Evolutionary conservation across 2,888 invertebrate species (phyloP).

Genomic region (Acrobasis consociella): DNA sequence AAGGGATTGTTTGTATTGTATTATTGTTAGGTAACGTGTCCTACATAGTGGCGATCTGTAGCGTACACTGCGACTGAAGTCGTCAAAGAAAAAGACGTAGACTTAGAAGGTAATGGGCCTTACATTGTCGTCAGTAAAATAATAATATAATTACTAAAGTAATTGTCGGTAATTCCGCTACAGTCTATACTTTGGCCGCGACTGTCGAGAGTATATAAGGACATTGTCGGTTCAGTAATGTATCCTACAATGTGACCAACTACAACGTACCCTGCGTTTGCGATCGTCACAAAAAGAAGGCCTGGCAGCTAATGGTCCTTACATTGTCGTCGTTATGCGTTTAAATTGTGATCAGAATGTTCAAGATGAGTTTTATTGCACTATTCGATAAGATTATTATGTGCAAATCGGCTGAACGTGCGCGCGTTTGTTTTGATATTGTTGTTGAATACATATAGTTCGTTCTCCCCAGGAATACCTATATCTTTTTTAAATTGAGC

Average conservation of each 20-base stretch:
- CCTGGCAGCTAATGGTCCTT: background rate
- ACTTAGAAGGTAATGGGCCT: background rate
- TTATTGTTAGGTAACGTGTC: background rate
- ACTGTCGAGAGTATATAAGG: background rate
- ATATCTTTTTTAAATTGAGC: too few species aligned
- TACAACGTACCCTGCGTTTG: background rate
- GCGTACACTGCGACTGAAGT: background rate
- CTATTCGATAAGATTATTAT: too few species aligned
- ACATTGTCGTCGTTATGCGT: too few species aligned
- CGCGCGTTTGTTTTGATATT: too few species aligned
- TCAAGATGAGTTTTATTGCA: too few species aligned
- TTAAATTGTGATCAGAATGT: too few species aligned
- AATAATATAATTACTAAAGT: background rate
- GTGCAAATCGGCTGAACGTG: too few species aligned
- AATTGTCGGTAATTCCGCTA: too few species aligned
- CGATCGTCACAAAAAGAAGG: background rate
- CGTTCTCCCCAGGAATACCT: too few species aligned
- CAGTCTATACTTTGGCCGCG: background rate
- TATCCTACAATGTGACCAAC: background rate
- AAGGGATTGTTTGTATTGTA: too few species aligned
- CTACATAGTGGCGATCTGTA: background rate
- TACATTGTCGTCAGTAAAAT: background rate
- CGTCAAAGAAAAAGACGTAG: background rate
- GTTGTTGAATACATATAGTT: too few species aligned
- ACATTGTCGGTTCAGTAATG: background rate